These are phyloP conservation scores for Lepisosteus osseus DNA, from an alignment of 2,113 vertebrate species.

Conservation along the genomic window DNA sequence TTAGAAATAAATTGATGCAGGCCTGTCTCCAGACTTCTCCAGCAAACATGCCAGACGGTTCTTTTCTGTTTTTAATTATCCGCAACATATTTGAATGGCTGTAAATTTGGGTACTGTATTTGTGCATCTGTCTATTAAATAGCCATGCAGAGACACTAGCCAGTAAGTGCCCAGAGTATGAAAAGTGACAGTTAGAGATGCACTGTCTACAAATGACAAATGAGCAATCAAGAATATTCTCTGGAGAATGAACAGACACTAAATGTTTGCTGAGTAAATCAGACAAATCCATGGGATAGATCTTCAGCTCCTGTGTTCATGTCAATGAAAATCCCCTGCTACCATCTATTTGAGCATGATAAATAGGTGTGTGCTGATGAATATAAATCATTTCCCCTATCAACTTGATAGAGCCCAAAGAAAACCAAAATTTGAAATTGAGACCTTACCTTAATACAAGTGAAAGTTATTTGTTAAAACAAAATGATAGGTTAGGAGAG, in stretches of 20 bases:
- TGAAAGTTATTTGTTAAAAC: background rate
- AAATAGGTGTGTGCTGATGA: slow-evolving; percentile 22
- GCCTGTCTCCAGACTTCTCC: background rate
- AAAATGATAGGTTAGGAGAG: background rate
- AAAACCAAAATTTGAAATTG: background rate
- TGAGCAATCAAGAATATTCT: slow-evolving; percentile 15
- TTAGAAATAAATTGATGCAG: background rate
- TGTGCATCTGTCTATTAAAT: slow-evolving; percentile 1
- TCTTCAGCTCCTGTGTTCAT: slow-evolving; percentile 18
- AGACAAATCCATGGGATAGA: slow-evolving; percentile 8
- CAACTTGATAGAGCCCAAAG: slow-evolving; percentile 17
- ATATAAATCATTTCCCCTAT: slow-evolving; percentile 30
- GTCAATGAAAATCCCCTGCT: slow-evolving; percentile 20
- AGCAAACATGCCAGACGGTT: slow-evolving; percentile 2
- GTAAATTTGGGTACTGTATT: background rate
- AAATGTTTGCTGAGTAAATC: slow-evolving; percentile 21
- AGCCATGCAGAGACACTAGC: slow-evolving; percentile 1
- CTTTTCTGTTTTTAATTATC: background rate
- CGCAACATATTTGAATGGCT: background rate
- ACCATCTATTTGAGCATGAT: slow-evolving; percentile 25
- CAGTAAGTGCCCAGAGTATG: background rate
- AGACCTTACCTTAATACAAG: background rate
- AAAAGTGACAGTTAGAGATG: slow-evolving; percentile 28
- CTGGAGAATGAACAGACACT: slow-evolving; percentile 21
- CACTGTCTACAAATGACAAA: slow-evolving; percentile 16